A percentile compares a stretch with the other conserved stretches of the same genome.
Evolutionary conservation across 2,113 vertebrate species (phyloP).

Genomic region (Seriola rivoliana): DNA sequence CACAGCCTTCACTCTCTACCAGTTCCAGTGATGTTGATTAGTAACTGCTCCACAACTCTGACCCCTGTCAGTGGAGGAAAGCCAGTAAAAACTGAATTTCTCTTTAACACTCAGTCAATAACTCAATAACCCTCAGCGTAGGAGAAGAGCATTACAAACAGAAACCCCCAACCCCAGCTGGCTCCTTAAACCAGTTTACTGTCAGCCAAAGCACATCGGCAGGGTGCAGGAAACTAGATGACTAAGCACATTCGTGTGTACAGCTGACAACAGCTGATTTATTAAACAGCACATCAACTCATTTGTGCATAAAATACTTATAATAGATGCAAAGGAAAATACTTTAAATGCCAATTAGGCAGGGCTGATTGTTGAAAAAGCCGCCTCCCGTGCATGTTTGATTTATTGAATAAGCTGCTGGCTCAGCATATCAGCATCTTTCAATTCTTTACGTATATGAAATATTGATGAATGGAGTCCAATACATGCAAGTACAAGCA

Average conservation of each 20-base stretch:
- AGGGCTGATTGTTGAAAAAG: slow-evolving; percentile 31
- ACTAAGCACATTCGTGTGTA: slow-evolving; percentile 30
- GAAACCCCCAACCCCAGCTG: slow-evolving; percentile 3
- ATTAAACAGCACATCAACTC: slow-evolving; percentile 30
- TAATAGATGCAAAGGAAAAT: slow-evolving; percentile 34
- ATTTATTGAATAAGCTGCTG: slow-evolving; percentile 39
- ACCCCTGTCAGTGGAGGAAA: neutral
- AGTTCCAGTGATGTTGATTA: neutral
- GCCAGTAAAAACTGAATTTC: slow-evolving; percentile 5
- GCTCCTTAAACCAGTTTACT: slow-evolving; percentile 17
- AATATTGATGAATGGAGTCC: slow-evolving; percentile 54
- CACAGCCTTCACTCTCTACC: neutral
- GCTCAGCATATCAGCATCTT: slow-evolving; percentile 23
- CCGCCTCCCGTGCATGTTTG: slow-evolving; percentile 12
- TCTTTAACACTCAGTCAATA: slow-evolving; percentile 26
- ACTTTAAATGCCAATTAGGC: slow-evolving; percentile 47
- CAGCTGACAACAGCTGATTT: slow-evolving; percentile 50
- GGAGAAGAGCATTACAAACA: neutral
- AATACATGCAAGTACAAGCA: neutral
- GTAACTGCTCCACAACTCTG: slow-evolving; percentile 10
- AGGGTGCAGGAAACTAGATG: slow-evolving; percentile 29
- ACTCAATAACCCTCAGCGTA: slow-evolving; percentile 6
- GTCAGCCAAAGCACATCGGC: slow-evolving; percentile 31
- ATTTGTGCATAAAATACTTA: slow-evolving; percentile 52
- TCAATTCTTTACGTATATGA: slow-evolving; percentile 39